Percentiles rank a stretch among this genome's conserved stretches.
phyloP scores from a whole-genome alignment of 2,797 vertebrate genomes.

The Pantherophis vulpinus region DNA sequence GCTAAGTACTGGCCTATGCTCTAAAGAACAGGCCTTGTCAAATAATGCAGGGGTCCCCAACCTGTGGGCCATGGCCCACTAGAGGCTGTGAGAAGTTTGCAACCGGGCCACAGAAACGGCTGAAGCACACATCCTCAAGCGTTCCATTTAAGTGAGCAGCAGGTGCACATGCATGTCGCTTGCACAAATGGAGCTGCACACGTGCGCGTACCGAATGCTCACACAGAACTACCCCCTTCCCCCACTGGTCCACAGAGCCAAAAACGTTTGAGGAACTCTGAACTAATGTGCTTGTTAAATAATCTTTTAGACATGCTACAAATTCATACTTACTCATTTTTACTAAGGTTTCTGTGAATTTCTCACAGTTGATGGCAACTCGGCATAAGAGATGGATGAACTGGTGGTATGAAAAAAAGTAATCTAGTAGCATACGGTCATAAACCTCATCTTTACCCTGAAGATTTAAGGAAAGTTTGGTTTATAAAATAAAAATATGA shows the following conservation, averaged over 20 bases:
- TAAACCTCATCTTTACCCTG: slow-evolving; percentile 98
- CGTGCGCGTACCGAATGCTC: not conserved
- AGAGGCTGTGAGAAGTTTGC: not conserved
- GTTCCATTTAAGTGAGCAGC: not conserved
- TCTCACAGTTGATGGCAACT: slow-evolving; percentile 98
- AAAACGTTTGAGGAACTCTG: not conserved
- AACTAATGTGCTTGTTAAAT: not conserved
- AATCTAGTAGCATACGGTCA: slow-evolving; percentile 96
- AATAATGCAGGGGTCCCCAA: not conserved
- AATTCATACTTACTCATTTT: slow-evolving; percentile 88
- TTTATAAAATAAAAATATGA: slow-evolving; percentile 33
- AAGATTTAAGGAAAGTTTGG: slow-evolving; percentile 66
- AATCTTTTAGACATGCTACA: not conserved
- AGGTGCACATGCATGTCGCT: too few species aligned
- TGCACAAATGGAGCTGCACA: not conserved
- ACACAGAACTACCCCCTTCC: not conserved
- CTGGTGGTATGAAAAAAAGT: slow-evolving; percentile 97
- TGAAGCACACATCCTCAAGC: not conserved
- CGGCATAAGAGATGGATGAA: slow-evolving; percentile 97
- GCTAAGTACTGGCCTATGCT: not conserved
- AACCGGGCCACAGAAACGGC: not conserved
- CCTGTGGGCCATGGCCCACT: not conserved
- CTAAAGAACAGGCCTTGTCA: not conserved
- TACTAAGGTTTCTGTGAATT: slow-evolving; percentile 96
- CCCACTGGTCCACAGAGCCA: not conserved